phyloP scores from a whole-genome alignment of 2,113 vertebrate genomes.

The Dendropsophus ebraccatus region DNA sequence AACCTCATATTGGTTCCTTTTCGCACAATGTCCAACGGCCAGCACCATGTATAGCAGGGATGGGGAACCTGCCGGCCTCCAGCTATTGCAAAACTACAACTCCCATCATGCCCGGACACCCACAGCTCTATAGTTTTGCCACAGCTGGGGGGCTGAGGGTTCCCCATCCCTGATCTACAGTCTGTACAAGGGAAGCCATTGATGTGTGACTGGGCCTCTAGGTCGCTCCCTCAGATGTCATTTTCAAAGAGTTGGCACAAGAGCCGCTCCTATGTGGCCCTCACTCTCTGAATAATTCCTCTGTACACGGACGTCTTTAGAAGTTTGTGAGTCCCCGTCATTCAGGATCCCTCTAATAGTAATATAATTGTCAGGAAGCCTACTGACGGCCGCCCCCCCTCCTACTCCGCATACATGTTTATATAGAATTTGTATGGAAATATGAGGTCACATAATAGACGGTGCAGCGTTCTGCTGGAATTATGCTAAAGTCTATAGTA shows the following conservation, averaged over 20 bases:
- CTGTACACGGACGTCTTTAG: slow-evolving; percentile 7
- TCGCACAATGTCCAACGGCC: neutral
- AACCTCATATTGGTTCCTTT: too few species aligned
- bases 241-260: slow-evolving; percentile 40
- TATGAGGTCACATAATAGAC: slow-evolving; percentile 7
- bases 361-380: slow-evolving; percentile 21
- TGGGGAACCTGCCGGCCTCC: too few species aligned
- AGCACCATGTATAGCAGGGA: neutral
- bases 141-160: too few species aligned
- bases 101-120: too few species aligned
- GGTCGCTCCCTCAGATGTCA: slow-evolving; percentile 17
- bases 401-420: slow-evolving; percentile 1
- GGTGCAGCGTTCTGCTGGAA: neutral
- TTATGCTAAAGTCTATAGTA: neutral
- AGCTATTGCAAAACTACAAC: too few species aligned
- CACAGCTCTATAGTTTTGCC: too few species aligned
- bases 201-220: neutral
- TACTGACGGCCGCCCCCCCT: neutral
- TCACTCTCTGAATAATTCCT: slow-evolving; percentile 5
- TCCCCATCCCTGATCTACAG: too few species aligned
- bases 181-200: neutral
- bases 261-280: slow-evolving; percentile 15
- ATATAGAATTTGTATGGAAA: slow-evolving; percentile 26
- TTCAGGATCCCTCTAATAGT: neutral
- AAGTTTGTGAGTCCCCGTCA: slow-evolving; percentile 21